These are phyloP conservation scores for Triops longicaudatus DNA, from an alignment of 1,140 invertebrate species.

Conservation along the genomic window DNA sequence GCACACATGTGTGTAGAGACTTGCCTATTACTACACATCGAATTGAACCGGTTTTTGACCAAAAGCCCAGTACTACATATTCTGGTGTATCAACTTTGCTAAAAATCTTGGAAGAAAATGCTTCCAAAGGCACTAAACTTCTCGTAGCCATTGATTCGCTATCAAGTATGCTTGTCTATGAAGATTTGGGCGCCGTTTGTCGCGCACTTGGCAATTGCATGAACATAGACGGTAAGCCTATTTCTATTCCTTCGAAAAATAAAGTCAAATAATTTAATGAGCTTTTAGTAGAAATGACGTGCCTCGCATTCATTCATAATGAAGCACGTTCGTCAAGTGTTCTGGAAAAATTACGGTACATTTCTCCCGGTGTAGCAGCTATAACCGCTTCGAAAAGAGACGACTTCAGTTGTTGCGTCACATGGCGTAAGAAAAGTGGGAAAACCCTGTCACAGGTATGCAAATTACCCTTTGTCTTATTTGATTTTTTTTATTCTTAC, in stretches of 20 bases:
- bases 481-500: background rate
- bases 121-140: background rate
- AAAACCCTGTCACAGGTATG: background rate
- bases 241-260: no score
- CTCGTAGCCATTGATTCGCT: background rate
- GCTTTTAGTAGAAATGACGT: background rate
- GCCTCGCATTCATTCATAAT: background rate
- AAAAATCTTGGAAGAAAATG: background rate
- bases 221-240: background rate
- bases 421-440: background rate
- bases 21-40: background rate
- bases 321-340: background rate
- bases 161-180: background rate
- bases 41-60: background rate
- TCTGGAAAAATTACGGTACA: conserved; percentile 4
- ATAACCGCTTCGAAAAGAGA: background rate
- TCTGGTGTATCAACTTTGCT: background rate
- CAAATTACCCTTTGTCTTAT: background rate
- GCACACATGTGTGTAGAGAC: background rate
- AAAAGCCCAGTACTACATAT: background rate
- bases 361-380: background rate
- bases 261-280: no score
- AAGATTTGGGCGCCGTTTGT: background rate
- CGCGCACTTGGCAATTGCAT: background rate
- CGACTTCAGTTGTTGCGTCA: background rate